Evolutionary conservation across 2,797 vertebrate genomes (phyloP).

Genomic region (Danio kyathit): DNA sequence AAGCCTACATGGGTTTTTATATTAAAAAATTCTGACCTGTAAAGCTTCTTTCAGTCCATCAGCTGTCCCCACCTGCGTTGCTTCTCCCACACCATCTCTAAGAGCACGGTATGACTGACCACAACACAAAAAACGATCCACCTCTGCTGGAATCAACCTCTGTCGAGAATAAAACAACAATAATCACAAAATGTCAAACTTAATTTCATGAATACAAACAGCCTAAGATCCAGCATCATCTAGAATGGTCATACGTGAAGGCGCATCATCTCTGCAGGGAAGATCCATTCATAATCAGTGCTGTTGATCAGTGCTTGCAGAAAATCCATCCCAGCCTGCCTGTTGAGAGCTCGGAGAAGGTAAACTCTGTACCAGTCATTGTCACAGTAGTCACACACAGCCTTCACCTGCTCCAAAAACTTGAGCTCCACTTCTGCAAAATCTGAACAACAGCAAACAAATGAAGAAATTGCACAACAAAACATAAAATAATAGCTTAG

Average conservation of each 20-base stretch:
- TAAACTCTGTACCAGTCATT: constrained; percentile 79
- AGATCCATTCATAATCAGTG: constrained; percentile 68
- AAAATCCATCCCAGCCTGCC: constrained; percentile 63
- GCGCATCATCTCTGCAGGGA: constrained; percentile 69
- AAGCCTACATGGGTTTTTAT: background rate
- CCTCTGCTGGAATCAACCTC: constrained; percentile 54
- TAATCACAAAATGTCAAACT: background rate
- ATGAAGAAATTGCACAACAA: background rate
- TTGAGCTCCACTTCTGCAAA: constrained; percentile 18
- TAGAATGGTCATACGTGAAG: constrained; percentile 69
- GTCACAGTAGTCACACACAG: constrained; percentile 65
- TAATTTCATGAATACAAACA: background rate
- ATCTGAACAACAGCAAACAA: constrained; percentile 33
- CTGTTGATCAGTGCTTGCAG: constrained; percentile 71
- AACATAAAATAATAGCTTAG: too few relatives aligned
- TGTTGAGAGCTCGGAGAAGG: constrained; percentile 73
- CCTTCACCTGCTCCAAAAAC: constrained; percentile 72
- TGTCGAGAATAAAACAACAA: constrained; percentile 38
- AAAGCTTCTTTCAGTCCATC: constrained; percentile 58
- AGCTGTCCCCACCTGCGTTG: constrained; percentile 57
- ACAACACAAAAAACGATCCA: constrained; percentile 77
- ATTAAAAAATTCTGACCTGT: constrained; percentile 64
- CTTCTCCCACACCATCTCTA: constrained; percentile 65
- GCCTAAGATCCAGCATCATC: background rate
- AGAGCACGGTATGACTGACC: constrained; percentile 66